Conservation (phyloP, 2,888 invertebrate genomes). For the Leistus spinibarbis region DNA sequence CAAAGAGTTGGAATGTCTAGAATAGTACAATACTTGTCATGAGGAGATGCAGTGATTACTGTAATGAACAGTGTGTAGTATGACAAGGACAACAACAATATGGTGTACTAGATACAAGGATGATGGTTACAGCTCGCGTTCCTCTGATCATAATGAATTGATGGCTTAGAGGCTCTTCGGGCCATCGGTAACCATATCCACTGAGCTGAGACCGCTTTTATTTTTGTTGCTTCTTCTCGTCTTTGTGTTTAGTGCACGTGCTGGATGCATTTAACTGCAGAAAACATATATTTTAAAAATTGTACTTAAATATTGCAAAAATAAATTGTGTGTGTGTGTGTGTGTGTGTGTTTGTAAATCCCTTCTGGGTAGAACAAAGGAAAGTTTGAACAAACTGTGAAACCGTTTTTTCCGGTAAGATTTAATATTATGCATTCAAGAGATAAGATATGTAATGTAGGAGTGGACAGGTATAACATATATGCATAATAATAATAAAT, state of each 20-base stretch:
- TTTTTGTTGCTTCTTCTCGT: too few species aligned
- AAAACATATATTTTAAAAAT: too few species aligned
- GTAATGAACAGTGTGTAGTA: constrained; percentile 30
- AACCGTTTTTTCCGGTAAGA: not conserved
- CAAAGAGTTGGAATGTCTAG: too few species aligned
- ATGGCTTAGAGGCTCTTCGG: constrained; percentile 23
- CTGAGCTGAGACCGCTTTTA: constrained; percentile 11
- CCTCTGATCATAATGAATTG: constrained; percentile 31
- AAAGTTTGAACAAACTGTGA: too few species aligned
- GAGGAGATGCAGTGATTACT: not conserved
- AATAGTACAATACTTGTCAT: too few species aligned
- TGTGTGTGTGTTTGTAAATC: not conserved
- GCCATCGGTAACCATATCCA: constrained; percentile 23
- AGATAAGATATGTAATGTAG: not conserved
- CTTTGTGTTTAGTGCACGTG: too few species aligned
- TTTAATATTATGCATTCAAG: not conserved
- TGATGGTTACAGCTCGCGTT: too few species aligned
- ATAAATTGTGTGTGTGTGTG: too few species aligned
- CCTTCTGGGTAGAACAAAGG: too few species aligned
- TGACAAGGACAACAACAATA: not conserved
- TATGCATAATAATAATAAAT: not conserved
- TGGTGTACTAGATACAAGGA: not conserved
- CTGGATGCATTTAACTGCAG: too few species aligned
- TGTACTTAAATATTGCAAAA: too few species aligned
- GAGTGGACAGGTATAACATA: not conserved